Evolutionary conservation across 1,140 invertebrate species (phyloP).

Genomic region (Ylistrum balloti): DNA sequence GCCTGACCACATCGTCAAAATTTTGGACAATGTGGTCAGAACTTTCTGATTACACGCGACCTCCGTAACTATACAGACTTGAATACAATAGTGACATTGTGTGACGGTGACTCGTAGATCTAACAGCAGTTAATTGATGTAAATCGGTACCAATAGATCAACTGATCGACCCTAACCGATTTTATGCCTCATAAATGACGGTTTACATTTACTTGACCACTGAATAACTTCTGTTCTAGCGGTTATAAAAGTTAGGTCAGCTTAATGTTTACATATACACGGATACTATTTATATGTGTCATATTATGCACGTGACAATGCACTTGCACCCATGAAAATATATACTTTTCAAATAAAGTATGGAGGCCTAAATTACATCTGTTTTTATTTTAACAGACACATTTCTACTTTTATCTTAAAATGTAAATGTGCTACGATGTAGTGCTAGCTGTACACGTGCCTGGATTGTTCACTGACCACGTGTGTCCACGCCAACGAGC

Average conservation of each 20-base stretch:
- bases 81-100: not conserved
- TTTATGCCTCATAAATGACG: not conserved
- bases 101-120: not conserved
- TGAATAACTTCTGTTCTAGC: not conserved
- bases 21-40: too few species aligned
- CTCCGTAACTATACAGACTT: not conserved
- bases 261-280: not conserved
- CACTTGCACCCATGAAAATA: too few species aligned
- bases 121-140: not conserved
- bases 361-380: too few species aligned
- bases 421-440: too few species aligned
- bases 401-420: too few species aligned
- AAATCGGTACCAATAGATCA: not conserved
- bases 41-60: too few species aligned
- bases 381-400: too few species aligned
- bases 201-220: not conserved
- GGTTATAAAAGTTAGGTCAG: not conserved
- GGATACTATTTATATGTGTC: too few species aligned
- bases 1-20: too few species aligned
- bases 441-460: not conserved
- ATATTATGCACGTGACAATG: too few species aligned
- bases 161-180: not conserved
- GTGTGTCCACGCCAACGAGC: not conserved
- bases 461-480: not conserved
- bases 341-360: too few species aligned